These are phyloP conservation scores for Noctua comes DNA, from an alignment of 2,888 invertebrate species.

Conservation along the genomic window DNA sequence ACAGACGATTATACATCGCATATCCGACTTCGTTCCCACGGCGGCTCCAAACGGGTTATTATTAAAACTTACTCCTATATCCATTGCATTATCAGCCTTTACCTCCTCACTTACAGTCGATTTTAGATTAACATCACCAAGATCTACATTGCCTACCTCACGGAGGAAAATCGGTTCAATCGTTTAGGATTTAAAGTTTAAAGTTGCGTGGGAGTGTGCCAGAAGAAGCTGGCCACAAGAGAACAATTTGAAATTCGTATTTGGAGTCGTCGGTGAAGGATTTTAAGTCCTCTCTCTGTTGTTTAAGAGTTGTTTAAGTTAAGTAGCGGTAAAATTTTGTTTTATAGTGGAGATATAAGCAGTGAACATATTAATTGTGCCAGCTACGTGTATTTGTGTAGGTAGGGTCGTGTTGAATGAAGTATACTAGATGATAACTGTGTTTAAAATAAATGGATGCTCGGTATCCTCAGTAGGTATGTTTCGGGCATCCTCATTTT, in stretches of 20 bases:
- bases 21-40: constrained; percentile 90
- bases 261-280: constrained; percentile 88
- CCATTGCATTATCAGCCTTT: constrained; percentile 76
- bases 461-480: constrained; percentile 65
- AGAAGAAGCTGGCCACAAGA: constrained; percentile 83
- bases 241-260: constrained; percentile 89
- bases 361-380: constrained; percentile 86
- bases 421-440: constrained; percentile 76
- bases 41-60: constrained; percentile 89
- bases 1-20: constrained; percentile 89
- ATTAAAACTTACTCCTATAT: constrained; percentile 85
- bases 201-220: constrained; percentile 68
- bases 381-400: constrained; percentile 76
- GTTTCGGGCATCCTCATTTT: constrained; percentile 63
- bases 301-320: constrained; percentile 85
- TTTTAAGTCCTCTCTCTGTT: constrained; percentile 88
- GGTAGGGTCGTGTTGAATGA: constrained; percentile 76
- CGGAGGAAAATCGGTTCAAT: constrained; percentile 50
- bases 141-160: constrained; percentile 71
- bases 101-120: constrained; percentile 66
- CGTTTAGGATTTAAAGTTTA: constrained; percentile 46
- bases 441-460: constrained; percentile 73
- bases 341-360: constrained; percentile 84
- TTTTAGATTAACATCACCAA: constrained; percentile 68
- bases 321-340: constrained; percentile 87